Base-by-base conservation (phyloP, 2,888 invertebrate genomes). In the Xestoiulus laeticollis region DNA sequence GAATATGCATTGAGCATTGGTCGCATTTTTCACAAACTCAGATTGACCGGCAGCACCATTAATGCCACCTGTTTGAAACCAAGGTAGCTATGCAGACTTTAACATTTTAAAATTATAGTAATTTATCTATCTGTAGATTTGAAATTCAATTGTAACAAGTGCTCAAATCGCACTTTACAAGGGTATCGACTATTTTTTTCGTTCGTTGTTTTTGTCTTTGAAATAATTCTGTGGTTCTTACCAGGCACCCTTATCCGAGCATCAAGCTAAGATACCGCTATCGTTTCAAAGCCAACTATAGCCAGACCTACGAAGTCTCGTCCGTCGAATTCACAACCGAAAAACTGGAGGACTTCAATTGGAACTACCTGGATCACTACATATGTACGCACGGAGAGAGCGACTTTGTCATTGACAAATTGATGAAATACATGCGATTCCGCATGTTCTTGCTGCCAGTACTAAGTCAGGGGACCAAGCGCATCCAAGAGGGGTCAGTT, bases 281-380 rank as follows among this genome's bases (percentile, higher is more conserved):
- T 92, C 95, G 97, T 68, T 97, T 98, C 92, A 96, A 97, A 92
- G 97, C 97, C 0, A 98, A 98, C 0, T 96, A 98, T 92, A 97
- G 96, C 92, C 96, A 96, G 90, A 96, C 96, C 0, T 99, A 98
- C 92, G 98, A 98, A 92, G 96, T 97, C 68, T 98, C 98, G 0
- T 97, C 96, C 94, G 98, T 98, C 0, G 96, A 97, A 83, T 99
- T 99, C 92, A 96, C 96, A 0, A 97, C 98, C 0, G 98, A 99
- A 92, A 97, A 97, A 91, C 93, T 98, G 87, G 99, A 99, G 92
- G 97, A 96, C 90, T 99, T 96, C 92, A 98, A 97, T 93, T 99
- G 99, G 99, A 99, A 98, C 92, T 97, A 98, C 91, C 94, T 99
- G 93, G 99, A 99, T 93, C 97, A 98, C 92, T 99, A 98, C 91